Evolutionary conservation across 2,888 invertebrate species (phyloP), one percentile per base, ranked within the genome.

Genomic region (Coelopa pilipes): DNA sequence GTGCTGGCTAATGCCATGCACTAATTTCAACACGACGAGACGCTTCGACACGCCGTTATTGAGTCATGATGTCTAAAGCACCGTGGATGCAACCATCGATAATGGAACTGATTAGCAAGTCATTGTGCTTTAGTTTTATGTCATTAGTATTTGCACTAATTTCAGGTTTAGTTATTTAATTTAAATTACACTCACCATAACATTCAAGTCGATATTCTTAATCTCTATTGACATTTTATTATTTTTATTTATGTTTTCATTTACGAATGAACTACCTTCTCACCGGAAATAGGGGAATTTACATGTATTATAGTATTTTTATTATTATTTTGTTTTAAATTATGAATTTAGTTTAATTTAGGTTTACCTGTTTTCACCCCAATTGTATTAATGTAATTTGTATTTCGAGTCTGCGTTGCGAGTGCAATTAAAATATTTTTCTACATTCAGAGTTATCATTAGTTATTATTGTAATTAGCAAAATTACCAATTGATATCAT

Each of bases 1-100:
- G 0, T 86, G 92, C 10, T 94, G 94, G 94, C 85, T 94, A 65
- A 88, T 94, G 80, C 94, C 94, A 47, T 92, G 94, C 82, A 89
- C 90, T 21, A 88, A 88, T 76, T 87, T 89, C 47, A 89, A 89
- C 77, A 76, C 81, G 21, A 74, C 84, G 21, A 85, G 86, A 73
- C 86, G 86, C 76, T 83, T 86, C 75, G 87, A 87, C 74, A 87
- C 86, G 63, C 87, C 87, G 74, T 79, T 87, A 63, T 81, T 87
- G 49, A 87, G 87, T 80, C 85, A 87, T 76, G 87, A 87, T 79
- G 87, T 87, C 75, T 87, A 85, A 72, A 72, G 10, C 13, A 2
- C 19, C 46, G 15, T 69, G 19, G 34, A 34, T 34, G 21, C 49
- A 2, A 47, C 12, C 15, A 17, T n/a, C 34, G 34, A 34, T 2